These are phyloP conservation scores for Ornithoptera alexandrae DNA, from an alignment of 2,888 invertebrate genomes.

Conservation along the genomic window DNA sequence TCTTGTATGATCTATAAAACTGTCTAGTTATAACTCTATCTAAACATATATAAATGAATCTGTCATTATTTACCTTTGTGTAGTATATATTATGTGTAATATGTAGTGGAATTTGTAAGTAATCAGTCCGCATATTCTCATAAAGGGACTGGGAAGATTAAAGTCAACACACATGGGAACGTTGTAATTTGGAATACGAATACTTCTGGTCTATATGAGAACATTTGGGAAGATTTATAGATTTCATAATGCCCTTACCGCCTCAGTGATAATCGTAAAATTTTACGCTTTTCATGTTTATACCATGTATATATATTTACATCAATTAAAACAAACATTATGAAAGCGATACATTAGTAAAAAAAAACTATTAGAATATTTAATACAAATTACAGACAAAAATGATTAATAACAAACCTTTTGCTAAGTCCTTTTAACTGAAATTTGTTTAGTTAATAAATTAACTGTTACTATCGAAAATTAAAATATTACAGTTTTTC, in stretches of 20 bases:
- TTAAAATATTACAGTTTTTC: not conserved
- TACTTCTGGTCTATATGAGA: conserved; percentile 58
- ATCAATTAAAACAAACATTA: not conserved
- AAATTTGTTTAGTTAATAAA: not conserved
- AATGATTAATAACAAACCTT: not conserved
- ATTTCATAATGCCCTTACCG: conserved; percentile 56
- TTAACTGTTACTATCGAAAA: not conserved
- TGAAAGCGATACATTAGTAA: not conserved
- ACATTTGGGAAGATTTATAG: conserved; percentile 61
- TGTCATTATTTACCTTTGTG: not conserved
- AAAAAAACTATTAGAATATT: not conserved
- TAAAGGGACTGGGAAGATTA: conserved; percentile 26
- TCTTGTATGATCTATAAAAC: no score
- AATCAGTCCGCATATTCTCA: conserved; percentile 18
- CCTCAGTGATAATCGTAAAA: conserved; percentile 25
- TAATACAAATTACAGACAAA: not conserved
- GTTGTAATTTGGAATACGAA: conserved; percentile 54
- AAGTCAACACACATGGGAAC: conserved; percentile 26
- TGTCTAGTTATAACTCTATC: no score
- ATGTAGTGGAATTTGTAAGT: conserved; percentile 20
- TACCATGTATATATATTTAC: conserved; percentile 3
- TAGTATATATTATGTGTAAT: conserved; percentile 2
- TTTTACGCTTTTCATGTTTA: conserved; percentile 18
- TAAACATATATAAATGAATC: not conserved
- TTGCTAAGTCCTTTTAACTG: not conserved